phyloP scores from a whole-genome alignment of 1,140 invertebrate species.

The Drosophila nannoptera region DNA sequence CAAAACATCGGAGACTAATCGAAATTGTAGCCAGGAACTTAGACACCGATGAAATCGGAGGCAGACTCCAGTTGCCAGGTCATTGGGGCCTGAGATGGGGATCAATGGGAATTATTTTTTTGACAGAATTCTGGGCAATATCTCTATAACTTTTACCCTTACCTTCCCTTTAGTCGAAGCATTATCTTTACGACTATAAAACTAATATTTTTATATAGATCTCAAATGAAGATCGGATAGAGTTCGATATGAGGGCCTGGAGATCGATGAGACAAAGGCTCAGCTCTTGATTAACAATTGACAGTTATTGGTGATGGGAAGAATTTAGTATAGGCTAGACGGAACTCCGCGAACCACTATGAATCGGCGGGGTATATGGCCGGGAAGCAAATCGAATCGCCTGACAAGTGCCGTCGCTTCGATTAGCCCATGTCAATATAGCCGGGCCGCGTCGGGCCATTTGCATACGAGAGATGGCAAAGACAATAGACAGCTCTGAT shows the following conservation, averaged over 20 bases:
- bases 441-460: slow-evolving; percentile 10
- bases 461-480: slow-evolving; percentile 34
- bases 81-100: no score
- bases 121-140: no score
- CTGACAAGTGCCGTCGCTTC: slow-evolving; percentile 32
- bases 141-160: no score
- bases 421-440: slow-evolving; percentile 18
- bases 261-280: background rate
- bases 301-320: slow-evolving; percentile 14
- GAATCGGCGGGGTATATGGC: slow-evolving; percentile 5
- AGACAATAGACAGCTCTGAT: slow-evolving; percentile 37
- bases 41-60: background rate
- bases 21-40: no score
- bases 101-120: no score
- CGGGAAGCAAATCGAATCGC: slow-evolving; percentile 22
- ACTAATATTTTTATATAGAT: no score
- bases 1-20: no score
- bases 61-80: no score
- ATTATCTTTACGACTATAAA: background rate
- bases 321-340: slow-evolving; percentile 7
- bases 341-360: background rate
- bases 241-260: background rate
- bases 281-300: slow-evolving; percentile 9
- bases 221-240: background rate
- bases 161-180: no score